Evolutionary conservation across 1,140 invertebrate species (phyloP).

Genomic region (Riptortus pedestris): DNA sequence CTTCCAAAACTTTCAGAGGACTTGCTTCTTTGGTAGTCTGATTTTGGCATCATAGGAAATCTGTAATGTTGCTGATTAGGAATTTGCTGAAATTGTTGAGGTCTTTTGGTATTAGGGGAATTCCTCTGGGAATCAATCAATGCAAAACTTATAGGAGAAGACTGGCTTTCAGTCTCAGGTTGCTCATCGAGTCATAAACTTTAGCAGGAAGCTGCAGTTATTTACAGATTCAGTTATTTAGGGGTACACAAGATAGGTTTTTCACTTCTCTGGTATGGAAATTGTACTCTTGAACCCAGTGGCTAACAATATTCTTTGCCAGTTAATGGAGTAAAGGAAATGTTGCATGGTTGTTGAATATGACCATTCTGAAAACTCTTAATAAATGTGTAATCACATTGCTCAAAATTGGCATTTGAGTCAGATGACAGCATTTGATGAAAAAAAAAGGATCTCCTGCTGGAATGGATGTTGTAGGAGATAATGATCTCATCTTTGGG

Average conservation of each 20-base stretch:
- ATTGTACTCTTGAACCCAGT: constrained; percentile 35
- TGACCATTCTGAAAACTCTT: neutral
- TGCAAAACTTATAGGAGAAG: constrained; percentile 62
- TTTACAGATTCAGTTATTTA: constrained; percentile 38
- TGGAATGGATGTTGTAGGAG: constrained; percentile 16
- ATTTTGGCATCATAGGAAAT: constrained; percentile 24
- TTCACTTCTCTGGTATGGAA: constrained; percentile 21
- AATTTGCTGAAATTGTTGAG: constrained; percentile 32
- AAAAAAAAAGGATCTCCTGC: constrained; percentile 12
- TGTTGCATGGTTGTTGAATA: neutral
- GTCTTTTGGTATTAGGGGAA: constrained; percentile 33
- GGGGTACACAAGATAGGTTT: constrained; percentile 34
- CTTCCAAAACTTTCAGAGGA: constrained; percentile 43
- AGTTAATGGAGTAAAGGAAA: neutral
- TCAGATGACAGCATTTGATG: constrained; percentile 9
- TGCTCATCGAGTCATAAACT: constrained; percentile 48
- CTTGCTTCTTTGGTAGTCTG: constrained; percentile 29
- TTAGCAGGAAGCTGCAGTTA: constrained; percentile 44
- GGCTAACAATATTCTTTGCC: constrained; percentile 46
- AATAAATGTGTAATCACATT: neutral
- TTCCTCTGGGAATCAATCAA: constrained; percentile 49
- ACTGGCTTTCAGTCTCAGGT: constrained; percentile 47
- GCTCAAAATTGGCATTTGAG: neutral
- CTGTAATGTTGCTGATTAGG: constrained; percentile 16
- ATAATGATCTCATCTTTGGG: constrained; percentile 39